Base-by-base conservation (phyloP, 1,140 invertebrate species). In the Panagrolaimus sp. region DNA sequence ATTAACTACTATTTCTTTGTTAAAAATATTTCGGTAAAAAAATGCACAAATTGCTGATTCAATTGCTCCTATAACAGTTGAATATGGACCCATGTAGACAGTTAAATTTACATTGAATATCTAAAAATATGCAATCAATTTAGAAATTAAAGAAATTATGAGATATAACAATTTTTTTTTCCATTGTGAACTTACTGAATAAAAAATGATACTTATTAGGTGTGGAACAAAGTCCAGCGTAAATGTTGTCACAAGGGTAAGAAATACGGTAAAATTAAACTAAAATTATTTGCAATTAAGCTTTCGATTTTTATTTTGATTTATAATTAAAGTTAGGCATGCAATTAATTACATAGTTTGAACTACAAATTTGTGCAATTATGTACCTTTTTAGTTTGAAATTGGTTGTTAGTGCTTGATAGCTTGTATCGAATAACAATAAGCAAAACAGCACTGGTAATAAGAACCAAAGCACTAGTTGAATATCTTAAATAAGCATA, bases 31-130 rank as follows among this genome's bases (percentile, higher is more conserved):
- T 57, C 51, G 51, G 16, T 57, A 57, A 57, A 57, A 57, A 0
- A 27, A 57, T 11, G 51, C 51, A 57, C 51, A 57, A 57, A 57
- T 57, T 20, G 51, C 51, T 20, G 20, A 57, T 57, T 57, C 51
- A 1, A 57, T 16, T 57, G 51, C 20, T 57, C 51, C 51, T 5
- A 57, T 57, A 11, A 57, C 51, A 11, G 51, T 25, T n/a, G 51
- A 57, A 57, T 57, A 57, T 8, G 51, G 51, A 2, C 51, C 51
- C 1, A 16, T 27, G 51, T 57, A 57, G 1, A 11, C 11, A 0
- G 20, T 27, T 20, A 57, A 27, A 13, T 57, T 57, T 20, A 57
- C 20, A 11, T 57, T 20, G 1, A 57, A 13, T 11, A 57, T 57
- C 51, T 53, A 27, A 53, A 53, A 9, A 1, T 9, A 1, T n/a